Conservation (phyloP, 2,888 invertebrate species). For the Stenurella melanura region DNA sequence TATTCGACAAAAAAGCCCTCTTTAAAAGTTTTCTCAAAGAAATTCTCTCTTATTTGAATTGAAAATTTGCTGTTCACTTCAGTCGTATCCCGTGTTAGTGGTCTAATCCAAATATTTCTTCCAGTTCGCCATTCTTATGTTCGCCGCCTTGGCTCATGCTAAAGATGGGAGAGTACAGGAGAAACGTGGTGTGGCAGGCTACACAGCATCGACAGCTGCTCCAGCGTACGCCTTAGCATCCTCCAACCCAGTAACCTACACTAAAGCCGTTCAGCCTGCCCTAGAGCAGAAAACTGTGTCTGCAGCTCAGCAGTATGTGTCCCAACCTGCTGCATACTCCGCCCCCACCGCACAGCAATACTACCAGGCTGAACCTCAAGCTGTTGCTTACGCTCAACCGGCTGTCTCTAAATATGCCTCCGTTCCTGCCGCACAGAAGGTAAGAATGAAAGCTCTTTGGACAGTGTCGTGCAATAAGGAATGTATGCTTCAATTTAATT, state of each 20-base stretch:
- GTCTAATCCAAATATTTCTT: slow-evolving; percentile 39
- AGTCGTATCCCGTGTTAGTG: neutral
- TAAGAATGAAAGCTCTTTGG: slow-evolving; percentile 30
- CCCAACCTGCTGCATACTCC: slow-evolving; percentile 49
- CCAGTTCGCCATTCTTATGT: slow-evolving; percentile 54
- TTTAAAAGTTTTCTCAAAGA: neutral
- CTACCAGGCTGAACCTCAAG: slow-evolving; percentile 55
- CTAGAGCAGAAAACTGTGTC: slow-evolving; percentile 30
- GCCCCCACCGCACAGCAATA: slow-evolving; percentile 53
- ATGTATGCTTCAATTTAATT: neutral
- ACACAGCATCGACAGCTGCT: slow-evolving; percentile 41
- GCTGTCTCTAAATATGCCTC: slow-evolving; percentile 39
- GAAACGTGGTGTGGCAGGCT: slow-evolving; percentile 56
- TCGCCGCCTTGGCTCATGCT: slow-evolving; percentile 52
- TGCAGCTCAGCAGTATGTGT: slow-evolving; percentile 40
- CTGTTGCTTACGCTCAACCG: slow-evolving; percentile 53
- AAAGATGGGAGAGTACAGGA: slow-evolving; percentile 49
- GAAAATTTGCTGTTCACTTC: neutral
- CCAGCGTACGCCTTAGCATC: slow-evolving; percentile 43
- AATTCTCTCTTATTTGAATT: neutral
- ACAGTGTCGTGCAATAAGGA: slow-evolving; percentile 16
- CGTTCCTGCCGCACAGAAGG: slow-evolving; percentile 43
- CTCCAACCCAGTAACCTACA: slow-evolving; percentile 47
- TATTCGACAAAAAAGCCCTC: neutral
- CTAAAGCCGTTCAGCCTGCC: slow-evolving; percentile 38